Evolutionary conservation across 2,113 vertebrate genomes (phyloP).

Genomic region (Peromyscus leucopus): DNA sequence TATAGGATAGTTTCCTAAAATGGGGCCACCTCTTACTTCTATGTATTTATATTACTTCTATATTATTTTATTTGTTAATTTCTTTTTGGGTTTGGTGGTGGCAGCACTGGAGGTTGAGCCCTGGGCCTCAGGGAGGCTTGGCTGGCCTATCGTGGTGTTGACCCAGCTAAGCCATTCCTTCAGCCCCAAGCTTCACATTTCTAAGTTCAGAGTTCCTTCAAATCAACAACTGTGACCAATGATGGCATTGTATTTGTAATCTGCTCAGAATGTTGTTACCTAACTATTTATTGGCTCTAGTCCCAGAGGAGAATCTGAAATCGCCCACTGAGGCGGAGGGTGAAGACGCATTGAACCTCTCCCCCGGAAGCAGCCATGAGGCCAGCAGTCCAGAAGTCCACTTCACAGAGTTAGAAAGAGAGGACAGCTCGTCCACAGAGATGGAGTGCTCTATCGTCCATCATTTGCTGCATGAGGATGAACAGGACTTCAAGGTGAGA

Average conservation of each 20-base stretch:
- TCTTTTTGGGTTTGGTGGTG: neutral
- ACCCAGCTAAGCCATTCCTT: neutral
- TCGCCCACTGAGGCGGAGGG: neutral
- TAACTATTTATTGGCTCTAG: conserved; percentile 41
- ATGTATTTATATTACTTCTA: neutral
- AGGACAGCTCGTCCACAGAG: neutral
- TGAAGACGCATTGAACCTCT: fast-evolving
- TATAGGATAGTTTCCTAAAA: conserved; percentile 36
- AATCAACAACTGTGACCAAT: neutral
- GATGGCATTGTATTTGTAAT: neutral
- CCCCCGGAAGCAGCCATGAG: neutral
- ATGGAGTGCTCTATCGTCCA: conserved; percentile 10
- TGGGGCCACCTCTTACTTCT: neutral
- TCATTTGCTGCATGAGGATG: conserved; percentile 80
- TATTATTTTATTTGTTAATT: neutral
- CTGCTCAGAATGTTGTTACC: neutral
- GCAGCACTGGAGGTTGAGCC: neutral
- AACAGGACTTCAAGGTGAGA: conserved; percentile 86
- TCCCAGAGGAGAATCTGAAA: conserved; percentile 26
- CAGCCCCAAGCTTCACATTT: neutral
- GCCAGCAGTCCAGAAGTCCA: fast-evolving
- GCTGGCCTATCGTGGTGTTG: fast-evolving
- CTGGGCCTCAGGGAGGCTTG: neutral
- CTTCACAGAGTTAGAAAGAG: too few species aligned
- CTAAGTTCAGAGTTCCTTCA: neutral